Conservation (phyloP, 2,113 vertebrate genomes). For the Psettodes erumei region DNA sequence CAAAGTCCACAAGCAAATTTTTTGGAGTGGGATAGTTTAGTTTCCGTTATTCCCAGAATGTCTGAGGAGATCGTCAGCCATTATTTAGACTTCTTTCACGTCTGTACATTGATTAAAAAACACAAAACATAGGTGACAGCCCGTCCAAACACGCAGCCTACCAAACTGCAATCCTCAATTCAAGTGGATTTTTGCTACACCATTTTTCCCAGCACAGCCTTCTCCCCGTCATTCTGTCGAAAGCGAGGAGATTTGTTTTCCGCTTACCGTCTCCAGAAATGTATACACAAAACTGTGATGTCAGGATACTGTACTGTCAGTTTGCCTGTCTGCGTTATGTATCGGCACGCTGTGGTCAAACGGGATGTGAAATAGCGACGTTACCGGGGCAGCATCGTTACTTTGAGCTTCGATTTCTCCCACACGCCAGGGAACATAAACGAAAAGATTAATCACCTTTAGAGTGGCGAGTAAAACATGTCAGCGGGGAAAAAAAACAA, state of each 20-base stretch:
- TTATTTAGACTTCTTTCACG: background rate
- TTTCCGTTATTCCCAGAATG: background rate
- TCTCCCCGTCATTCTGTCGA: background rate
- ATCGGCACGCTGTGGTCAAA: background rate
- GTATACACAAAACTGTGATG: background rate
- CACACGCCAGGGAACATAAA: conserved; percentile 39
- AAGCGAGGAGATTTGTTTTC: background rate
- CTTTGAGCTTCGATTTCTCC: conserved; percentile 15
- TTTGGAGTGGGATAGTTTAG: conserved; percentile 3
- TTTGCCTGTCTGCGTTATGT: background rate
- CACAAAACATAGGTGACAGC: background rate
- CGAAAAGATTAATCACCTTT: conserved; percentile 36
- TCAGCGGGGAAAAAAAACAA: background rate
- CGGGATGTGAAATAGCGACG: background rate
- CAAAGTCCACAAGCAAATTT: conserved; percentile 37
- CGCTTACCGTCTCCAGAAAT: conserved; percentile 1
- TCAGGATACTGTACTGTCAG: background rate
- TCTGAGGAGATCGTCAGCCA: background rate
- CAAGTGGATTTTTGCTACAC: conserved; percentile 10
- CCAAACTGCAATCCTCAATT: conserved; percentile 17
- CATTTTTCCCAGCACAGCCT: background rate
- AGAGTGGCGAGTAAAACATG: background rate
- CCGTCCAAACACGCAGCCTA: conserved; percentile 1
- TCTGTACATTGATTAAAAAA: background rate
- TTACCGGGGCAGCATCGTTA: conserved; percentile 4